A percentile compares a stretch with the other conserved stretches of the same genome.
phyloP scores from a whole-genome alignment of 2,113 vertebrate species.

The Zapus hudsonius region DNA sequence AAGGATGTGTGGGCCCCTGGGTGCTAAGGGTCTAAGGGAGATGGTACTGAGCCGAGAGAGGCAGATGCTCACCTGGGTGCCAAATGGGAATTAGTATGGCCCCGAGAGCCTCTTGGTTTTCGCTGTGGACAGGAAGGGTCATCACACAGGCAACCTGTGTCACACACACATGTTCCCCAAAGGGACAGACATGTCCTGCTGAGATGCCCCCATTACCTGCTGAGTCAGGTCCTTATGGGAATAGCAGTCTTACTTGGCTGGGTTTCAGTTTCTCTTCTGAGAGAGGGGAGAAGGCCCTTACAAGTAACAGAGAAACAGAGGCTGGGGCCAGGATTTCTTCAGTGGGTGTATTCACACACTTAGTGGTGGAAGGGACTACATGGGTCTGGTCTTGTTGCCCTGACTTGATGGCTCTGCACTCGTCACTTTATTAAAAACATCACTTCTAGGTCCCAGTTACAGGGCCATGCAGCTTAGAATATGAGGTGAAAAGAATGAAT shows the following conservation, averaged over 20 bases:
- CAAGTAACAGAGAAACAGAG: not conserved
- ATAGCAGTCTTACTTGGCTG: too few species aligned
- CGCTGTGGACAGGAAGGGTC: not conserved
- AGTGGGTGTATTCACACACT: not conserved
- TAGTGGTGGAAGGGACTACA: too few species aligned
- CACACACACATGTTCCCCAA: not conserved
- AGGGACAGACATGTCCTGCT: too few species aligned
- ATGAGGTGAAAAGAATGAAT: not conserved
- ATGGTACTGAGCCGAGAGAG: not conserved
- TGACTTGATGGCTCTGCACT: not conserved
- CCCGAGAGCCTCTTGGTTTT: not conserved
- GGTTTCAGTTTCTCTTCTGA: not conserved
- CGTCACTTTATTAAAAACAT: not conserved
- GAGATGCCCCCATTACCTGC: not conserved
- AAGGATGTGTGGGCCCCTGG: not conserved
- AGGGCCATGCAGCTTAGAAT: not conserved
- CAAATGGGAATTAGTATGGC: not conserved
- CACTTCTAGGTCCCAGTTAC: not conserved
- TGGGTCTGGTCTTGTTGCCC: not conserved
- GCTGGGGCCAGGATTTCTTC: not conserved
- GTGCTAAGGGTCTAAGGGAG: not conserved
- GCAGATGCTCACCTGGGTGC: not conserved
- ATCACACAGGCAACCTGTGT: not conserved
- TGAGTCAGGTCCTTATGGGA: not conserved
- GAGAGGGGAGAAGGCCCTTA: not conserved